Conservation (phyloP, 2,888 invertebrate species). For the Pristionchus entomophagus region DNA sequence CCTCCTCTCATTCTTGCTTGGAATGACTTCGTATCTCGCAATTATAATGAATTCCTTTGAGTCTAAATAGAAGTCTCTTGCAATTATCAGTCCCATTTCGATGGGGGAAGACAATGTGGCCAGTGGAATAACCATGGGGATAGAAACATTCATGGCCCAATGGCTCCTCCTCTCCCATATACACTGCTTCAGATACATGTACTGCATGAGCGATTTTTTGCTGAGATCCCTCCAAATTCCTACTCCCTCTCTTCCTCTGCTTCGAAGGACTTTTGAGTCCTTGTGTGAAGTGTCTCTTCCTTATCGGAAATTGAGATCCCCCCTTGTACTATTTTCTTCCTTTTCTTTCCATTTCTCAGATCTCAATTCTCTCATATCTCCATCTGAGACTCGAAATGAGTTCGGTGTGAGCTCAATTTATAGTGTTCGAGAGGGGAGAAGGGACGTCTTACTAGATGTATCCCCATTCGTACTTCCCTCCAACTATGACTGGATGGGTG, state of each 20-base stretch:
- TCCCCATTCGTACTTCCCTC: background rate
- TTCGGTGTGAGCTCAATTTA: slow-evolving; percentile 21
- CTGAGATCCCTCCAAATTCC: background rate
- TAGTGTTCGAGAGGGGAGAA: background rate
- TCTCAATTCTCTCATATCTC: background rate
- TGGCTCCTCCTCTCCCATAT: background rate
- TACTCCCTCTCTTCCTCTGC: background rate
- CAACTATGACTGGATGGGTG: no score
- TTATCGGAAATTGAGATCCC: slow-evolving; percentile 24
- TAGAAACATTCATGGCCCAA: background rate
- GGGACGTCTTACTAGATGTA: background rate
- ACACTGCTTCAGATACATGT: background rate
- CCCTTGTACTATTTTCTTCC: background rate
- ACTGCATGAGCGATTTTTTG: background rate
- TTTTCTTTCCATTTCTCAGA: background rate
- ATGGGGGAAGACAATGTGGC: background rate
- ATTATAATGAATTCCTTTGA: slow-evolving; percentile 38
- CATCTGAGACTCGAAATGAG: slow-evolving; percentile 15
- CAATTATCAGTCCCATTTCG: slow-evolving; percentile 29
- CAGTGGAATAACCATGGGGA: background rate
- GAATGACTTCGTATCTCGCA: slow-evolving; percentile 14
- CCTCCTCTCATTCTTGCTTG: background rate
- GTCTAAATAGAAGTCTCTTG: background rate
- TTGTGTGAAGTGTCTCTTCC: background rate
- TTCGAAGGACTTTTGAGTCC: background rate